Evolutionary conservation across 2,113 vertebrate genomes (phyloP).

Genomic region (Rhabdomys dilectus): DNA sequence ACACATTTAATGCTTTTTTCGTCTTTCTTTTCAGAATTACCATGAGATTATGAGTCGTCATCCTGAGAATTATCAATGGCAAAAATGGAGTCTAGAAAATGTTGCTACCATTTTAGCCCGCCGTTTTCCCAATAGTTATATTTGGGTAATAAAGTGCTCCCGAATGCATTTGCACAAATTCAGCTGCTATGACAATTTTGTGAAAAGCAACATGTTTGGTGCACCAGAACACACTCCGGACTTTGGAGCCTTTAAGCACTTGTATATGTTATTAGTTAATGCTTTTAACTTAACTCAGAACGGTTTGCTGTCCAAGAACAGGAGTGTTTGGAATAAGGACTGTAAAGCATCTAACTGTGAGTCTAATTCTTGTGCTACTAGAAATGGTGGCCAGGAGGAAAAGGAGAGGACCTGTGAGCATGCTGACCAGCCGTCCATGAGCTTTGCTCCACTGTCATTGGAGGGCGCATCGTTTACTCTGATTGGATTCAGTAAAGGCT

Average conservation of each 20-base stretch:
- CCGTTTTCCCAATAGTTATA: slow-evolving; percentile 91
- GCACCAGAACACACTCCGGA: slow-evolving; percentile 93
- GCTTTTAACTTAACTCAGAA: slow-evolving; percentile 91
- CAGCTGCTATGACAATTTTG: slow-evolving; percentile 97
- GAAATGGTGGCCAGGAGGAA: slow-evolving; percentile 86
- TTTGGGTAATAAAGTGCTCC: slow-evolving; percentile 96
- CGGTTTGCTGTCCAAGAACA: slow-evolving; percentile 83
- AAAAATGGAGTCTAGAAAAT: slow-evolving; percentile 96
- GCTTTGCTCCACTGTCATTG: slow-evolving; percentile 82
- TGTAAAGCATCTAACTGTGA: slow-evolving; percentile 82
- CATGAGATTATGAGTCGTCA: slow-evolving; percentile 94
- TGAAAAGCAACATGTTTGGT: slow-evolving; percentile 97
- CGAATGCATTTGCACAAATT: slow-evolving; percentile 98
- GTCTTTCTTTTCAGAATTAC: slow-evolving; percentile 92
- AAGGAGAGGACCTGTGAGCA: slow-evolving; percentile 83
- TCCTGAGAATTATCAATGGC: slow-evolving; percentile 94
- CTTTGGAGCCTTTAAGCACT: slow-evolving; percentile 92
- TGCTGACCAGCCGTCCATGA: slow-evolving; percentile 70
- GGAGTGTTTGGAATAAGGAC: slow-evolving; percentile 81
- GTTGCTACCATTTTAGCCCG: slow-evolving; percentile 90
- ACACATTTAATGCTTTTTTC: slow-evolving; percentile 61
- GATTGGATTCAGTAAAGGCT: slow-evolving; percentile 99
- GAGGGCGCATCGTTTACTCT: slow-evolving; percentile 89
- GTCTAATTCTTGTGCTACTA: slow-evolving; percentile 76
- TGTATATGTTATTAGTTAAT: slow-evolving; percentile 93